A percentile compares a stretch with the other conserved stretches of the same genome.
phyloP scores from a whole-genome alignment of 1,140 invertebrate genomes.

The Vanessa tameamea region DNA sequence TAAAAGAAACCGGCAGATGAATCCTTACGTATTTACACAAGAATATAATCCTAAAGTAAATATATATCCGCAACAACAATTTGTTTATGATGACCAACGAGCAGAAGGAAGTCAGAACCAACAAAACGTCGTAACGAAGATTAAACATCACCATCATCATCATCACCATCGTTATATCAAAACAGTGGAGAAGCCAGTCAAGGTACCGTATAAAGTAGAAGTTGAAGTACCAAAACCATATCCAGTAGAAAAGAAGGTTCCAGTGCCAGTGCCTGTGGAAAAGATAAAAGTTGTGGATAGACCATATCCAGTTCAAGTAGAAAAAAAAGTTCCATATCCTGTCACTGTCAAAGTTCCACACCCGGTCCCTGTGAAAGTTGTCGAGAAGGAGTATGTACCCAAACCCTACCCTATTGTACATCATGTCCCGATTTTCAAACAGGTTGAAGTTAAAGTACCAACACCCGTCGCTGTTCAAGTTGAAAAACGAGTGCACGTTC shows the following conservation, averaged over 20 bases:
- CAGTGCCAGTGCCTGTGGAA: conserved; percentile 82
- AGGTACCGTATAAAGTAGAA: conserved; percentile 75
- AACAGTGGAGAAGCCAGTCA: conserved; percentile 81
- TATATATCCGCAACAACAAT: conserved; percentile 30
- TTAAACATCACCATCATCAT: conserved; percentile 83
- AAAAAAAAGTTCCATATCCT: conserved; percentile 84
- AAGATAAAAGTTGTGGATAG: conserved; percentile 85
- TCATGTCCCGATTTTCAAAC: conserved; percentile 75
- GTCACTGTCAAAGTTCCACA: conserved; percentile 83
- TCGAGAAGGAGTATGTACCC: conserved; percentile 79
- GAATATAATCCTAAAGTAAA: conserved; percentile 26
- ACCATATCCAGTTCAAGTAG: conserved; percentile 83
- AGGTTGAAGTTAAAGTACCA: conserved; percentile 79
- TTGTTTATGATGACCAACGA: conserved; percentile 50
- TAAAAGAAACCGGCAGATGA: conserved; percentile 57
- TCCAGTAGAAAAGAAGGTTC: conserved; percentile 84
- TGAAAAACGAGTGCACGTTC: conserved; percentile 81
- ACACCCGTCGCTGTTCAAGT: conserved; percentile 77
- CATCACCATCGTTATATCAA: conserved; percentile 83
- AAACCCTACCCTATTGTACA: conserved; percentile 83
- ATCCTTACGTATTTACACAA: conserved; percentile 34
- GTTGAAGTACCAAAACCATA: conserved; percentile 80
- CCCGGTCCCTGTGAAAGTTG: conserved; percentile 77
- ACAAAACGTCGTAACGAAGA: conserved; percentile 72
- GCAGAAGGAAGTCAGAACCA: conserved; percentile 50